Percentiles rank a stretch among this genome's conserved stretches.
These are phyloP conservation scores for Helogale parvula DNA, from an alignment of 2,113 vertebrate genomes.

Conservation along the genomic window DNA sequence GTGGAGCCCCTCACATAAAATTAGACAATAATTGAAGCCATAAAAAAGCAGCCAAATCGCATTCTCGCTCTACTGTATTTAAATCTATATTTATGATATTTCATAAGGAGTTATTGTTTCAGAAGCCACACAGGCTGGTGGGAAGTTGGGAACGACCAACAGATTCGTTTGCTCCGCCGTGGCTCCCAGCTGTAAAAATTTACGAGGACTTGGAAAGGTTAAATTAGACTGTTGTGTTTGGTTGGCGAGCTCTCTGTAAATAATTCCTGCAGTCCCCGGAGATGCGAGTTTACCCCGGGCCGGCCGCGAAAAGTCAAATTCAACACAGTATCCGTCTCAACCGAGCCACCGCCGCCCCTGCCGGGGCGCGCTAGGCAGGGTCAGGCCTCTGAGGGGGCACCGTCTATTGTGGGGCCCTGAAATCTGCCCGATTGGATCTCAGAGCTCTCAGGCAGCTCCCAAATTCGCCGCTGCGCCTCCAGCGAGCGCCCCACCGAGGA, in stretches of 20 bases:
- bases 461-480: neutral
- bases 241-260: constrained; percentile 86
- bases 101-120: constrained; percentile 90
- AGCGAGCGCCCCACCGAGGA: neutral
- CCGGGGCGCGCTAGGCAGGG: neutral
- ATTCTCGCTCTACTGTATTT: constrained; percentile 86
- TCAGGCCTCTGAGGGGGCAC: neutral
- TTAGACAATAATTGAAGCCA: constrained; percentile 87
- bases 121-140: constrained; percentile 85
- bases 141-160: constrained; percentile 83
- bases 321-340: constrained; percentile 59
- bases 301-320: constrained; percentile 82
- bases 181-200: constrained; percentile 89
- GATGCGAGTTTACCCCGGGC: constrained; percentile 30
- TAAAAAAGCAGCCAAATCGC: constrained; percentile 85
- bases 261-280: constrained; percentile 78
- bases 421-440: neutral
- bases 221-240: constrained; percentile 90
- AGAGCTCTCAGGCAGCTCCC: neutral
- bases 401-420: neutral
- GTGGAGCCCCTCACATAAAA: constrained; percentile 87
- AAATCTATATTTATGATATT: constrained; percentile 90
- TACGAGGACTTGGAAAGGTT: constrained; percentile 89
- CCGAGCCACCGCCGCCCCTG: neutral
- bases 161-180: constrained; percentile 84